phyloP scores from a whole-genome alignment of 2,113 vertebrate genomes.

The Nestor notabilis region DNA sequence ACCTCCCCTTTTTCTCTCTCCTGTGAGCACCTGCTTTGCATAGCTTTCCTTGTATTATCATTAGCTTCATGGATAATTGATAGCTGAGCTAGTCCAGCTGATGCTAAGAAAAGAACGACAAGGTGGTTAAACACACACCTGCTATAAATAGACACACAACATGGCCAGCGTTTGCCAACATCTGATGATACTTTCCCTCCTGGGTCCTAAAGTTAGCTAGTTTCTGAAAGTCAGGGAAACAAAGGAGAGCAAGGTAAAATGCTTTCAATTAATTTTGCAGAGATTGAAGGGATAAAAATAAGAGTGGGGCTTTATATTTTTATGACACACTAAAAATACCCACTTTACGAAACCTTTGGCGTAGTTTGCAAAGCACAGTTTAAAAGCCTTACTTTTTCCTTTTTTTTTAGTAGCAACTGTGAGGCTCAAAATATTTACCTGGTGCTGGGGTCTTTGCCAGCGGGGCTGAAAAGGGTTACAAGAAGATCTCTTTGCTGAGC shows the following conservation, averaged over 20 bases:
- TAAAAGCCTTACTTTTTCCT: neutral
- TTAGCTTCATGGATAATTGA: slow-evolving; percentile 80
- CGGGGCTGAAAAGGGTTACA: neutral
- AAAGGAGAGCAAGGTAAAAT: slow-evolving; percentile 7
- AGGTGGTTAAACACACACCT: slow-evolving; percentile 69
- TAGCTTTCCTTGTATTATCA: slow-evolving; percentile 66
- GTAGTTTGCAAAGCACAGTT: neutral
- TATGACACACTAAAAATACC: slow-evolving; percentile 56
- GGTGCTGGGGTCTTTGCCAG: neutral
- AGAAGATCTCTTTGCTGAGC: neutral
- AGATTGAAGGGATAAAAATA: slow-evolving; percentile 50
- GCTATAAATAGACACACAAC: slow-evolving; percentile 81
- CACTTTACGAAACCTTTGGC: neutral
- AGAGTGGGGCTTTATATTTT: slow-evolving; percentile 5
- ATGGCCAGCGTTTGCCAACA: slow-evolving; percentile 72
- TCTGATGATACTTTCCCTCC: slow-evolving; percentile 50
- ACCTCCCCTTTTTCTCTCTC: neutral
- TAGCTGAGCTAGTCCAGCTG: slow-evolving; percentile 61
- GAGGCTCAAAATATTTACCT: neutral
- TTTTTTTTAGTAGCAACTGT: neutral
- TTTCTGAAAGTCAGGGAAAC: slow-evolving; percentile 37
- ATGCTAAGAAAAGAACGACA: slow-evolving; percentile 79
- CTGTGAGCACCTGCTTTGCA: slow-evolving; percentile 70
- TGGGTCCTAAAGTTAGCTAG: slow-evolving; percentile 50
- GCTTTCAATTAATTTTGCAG: slow-evolving; percentile 20